A percentile compares a stretch with the other conserved stretches of the same genome.
These are phyloP conservation scores for Tipula unca DNA, from an alignment of 2,888 invertebrate species.

Conservation along the genomic window DNA sequence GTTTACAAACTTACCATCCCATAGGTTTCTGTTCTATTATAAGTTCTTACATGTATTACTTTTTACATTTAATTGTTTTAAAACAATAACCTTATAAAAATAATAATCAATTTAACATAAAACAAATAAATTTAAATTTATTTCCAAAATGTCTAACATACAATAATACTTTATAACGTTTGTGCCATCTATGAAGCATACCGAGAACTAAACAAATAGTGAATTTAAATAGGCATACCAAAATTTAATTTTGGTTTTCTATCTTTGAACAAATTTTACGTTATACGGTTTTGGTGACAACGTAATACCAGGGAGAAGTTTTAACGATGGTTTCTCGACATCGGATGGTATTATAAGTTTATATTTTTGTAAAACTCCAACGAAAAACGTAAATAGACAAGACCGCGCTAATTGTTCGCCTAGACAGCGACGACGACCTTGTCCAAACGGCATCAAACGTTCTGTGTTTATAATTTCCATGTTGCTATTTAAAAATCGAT, in stretches of 20 bases:
- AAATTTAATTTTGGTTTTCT: background rate
- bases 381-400: conserved; percentile 53
- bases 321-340: conserved; percentile 38
- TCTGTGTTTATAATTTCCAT: conserved; percentile 33
- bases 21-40: too few species aligned
- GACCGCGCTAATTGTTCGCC: conserved; percentile 55
- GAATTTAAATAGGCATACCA: background rate
- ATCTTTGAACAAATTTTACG: conserved; percentile 33
- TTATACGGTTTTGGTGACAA: conserved; percentile 49
- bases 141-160: background rate
- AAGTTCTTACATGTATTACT: too few species aligned
- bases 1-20: too few species aligned
- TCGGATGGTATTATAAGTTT: conserved; percentile 41
- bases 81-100: too few species aligned
- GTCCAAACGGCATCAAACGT: conserved; percentile 39
- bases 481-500: conserved; percentile 48
- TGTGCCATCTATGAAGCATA: background rate
- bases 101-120: too few species aligned
- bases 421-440: conserved; percentile 55
- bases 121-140: background rate
- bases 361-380: conserved; percentile 50
- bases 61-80: too few species aligned
- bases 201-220: background rate
- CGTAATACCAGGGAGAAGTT: conserved; percentile 47
- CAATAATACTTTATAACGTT: background rate